A percentile compares a stretch with the other conserved stretches of the same genome.
Conservation (phyloP, 2,888 invertebrate species). For the Drosophila tanythrix region DNA sequence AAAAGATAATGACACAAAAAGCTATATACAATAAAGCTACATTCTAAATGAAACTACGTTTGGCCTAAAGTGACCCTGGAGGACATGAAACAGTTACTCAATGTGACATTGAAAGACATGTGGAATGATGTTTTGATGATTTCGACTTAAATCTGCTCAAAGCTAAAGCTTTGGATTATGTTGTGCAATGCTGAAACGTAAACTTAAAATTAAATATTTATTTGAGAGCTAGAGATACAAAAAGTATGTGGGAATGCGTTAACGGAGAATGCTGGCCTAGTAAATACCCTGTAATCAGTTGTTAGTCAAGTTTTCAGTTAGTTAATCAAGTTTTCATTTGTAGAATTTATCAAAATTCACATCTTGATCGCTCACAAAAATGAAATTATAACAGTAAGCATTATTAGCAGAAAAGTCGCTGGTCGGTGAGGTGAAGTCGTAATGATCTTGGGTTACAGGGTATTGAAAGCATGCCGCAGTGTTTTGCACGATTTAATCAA, state of each 20-base stretch:
- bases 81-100: slow-evolving; percentile 6
- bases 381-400: no score
- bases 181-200: neutral
- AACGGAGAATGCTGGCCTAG: neutral
- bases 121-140: neutral
- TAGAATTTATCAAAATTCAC: neutral
- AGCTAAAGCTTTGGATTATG: neutral
- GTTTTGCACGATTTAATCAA: slow-evolving; percentile 59
- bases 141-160: neutral
- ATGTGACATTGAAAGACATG: neutral
- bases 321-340: neutral
- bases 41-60: neutral
- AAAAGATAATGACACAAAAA: neutral
- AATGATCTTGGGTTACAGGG: slow-evolving; percentile 10
- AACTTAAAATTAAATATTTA: neutral
- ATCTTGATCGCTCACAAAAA: neutral
- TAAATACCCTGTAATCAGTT: neutral
- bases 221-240: neutral
- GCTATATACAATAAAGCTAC: neutral
- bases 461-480: slow-evolving; percentile 40
- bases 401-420: neutral
- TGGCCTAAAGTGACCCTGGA: slow-evolving; percentile 5
- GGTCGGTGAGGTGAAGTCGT: neutral
- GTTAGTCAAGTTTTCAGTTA: no score
- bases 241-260: neutral